A percentile compares a stretch with the other conserved stretches of the same genome.
phyloP scores from a whole-genome alignment of 1,140 invertebrate genomes.

The Euborellia annulipes region DNA sequence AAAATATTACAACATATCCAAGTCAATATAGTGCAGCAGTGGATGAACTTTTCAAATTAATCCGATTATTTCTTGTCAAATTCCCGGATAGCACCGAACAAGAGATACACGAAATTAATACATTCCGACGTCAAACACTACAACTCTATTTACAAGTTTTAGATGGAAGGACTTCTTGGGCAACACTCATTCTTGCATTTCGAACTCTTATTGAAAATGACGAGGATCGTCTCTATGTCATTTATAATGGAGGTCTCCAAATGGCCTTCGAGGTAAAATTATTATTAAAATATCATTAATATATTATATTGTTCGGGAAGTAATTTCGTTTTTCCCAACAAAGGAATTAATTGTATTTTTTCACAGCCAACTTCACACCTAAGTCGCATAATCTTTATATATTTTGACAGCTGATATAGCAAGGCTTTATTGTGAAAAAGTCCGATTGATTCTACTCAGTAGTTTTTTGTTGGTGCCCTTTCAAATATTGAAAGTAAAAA shows the following conservation, averaged over 20 bases:
- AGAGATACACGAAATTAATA: constrained; percentile 62
- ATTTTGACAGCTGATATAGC: too few species aligned
- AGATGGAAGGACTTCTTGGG: constrained; percentile 72
- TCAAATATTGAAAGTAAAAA: too few species aligned
- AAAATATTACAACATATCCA: constrained; percentile 86
- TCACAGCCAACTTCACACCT: too few species aligned
- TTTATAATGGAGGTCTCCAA: constrained; percentile 73
- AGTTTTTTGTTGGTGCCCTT: too few species aligned
- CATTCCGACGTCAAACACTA: constrained; percentile 66
- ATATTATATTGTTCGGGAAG: too few species aligned
- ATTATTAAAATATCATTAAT: too few species aligned
- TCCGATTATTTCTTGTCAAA: constrained; percentile 64
- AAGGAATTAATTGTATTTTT: too few species aligned
- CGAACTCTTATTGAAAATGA: constrained; percentile 70
- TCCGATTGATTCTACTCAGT: too few species aligned
- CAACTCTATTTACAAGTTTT: constrained; percentile 63
- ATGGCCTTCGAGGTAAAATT: constrained; percentile 64
- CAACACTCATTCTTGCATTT: constrained; percentile 74
- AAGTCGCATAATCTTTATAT: too few species aligned
- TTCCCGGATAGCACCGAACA: constrained; percentile 60
- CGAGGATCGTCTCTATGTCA: constrained; percentile 73
- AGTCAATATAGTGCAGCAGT: constrained; percentile 81
- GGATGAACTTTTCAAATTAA: constrained; percentile 77
- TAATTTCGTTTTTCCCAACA: too few species aligned
- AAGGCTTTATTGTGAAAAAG: too few species aligned